phyloP scores from a whole-genome alignment of 2,888 invertebrate species.

The Sesamia inferens region DNA sequence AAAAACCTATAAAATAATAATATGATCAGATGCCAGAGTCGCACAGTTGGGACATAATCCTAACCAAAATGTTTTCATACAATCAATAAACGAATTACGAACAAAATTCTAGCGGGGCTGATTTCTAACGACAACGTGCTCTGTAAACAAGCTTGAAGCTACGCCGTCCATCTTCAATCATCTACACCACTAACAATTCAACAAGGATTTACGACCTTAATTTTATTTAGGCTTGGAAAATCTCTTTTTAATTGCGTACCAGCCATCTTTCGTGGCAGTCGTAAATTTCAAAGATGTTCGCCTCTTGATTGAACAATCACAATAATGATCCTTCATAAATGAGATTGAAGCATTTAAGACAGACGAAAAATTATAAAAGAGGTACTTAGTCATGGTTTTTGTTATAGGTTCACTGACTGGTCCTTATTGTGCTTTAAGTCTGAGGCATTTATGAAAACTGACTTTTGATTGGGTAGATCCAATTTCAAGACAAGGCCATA shows the following conservation, averaged over 20 bases:
- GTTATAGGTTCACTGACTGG: slow-evolving; percentile 9
- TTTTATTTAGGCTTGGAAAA: slow-evolving; percentile 52
- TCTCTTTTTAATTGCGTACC: slow-evolving; percentile 66
- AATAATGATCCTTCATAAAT: slow-evolving; percentile 55
- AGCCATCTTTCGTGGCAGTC: slow-evolving; percentile 28
- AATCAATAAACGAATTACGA: slow-evolving; percentile 42
- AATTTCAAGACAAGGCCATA: too few relatives aligned
- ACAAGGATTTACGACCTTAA: slow-evolving; percentile 57
- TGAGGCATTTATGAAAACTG: too few relatives aligned
- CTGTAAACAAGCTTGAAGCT: slow-evolving; percentile 21
- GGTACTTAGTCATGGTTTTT: slow-evolving; percentile 13
- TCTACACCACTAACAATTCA: slow-evolving; percentile 23
- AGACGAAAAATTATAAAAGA: slow-evolving; percentile 20
- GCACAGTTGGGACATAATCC: not conserved
- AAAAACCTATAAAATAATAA: not conserved
- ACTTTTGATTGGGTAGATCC: too few relatives aligned
- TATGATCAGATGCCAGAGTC: not conserved
- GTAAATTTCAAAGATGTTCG: slow-evolving; percentile 50
- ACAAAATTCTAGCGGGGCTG: slow-evolving; percentile 7
- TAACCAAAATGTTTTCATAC: slow-evolving; percentile 16
- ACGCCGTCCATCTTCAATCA: slow-evolving; percentile 9
- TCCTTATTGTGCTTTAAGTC: not conserved
- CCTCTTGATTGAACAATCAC: slow-evolving; percentile 49
- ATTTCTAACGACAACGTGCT: slow-evolving; percentile 32
- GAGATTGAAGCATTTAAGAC: slow-evolving; percentile 45